phyloP scores from a whole-genome alignment of 2,113 vertebrate genomes.

The Saguinus imperator region DNA sequence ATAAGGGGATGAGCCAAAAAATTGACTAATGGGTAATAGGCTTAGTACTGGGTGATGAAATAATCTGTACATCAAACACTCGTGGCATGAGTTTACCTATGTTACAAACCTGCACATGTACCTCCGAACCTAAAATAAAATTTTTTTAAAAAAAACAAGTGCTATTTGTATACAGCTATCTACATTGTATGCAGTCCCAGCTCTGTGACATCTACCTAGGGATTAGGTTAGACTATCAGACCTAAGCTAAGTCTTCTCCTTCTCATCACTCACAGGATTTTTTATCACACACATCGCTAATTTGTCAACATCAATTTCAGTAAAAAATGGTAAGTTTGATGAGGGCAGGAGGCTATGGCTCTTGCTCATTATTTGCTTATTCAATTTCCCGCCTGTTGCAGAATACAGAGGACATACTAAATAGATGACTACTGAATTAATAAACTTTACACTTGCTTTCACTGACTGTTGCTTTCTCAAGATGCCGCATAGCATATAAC shows the following conservation, averaged over 20 bases:
- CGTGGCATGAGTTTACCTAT: too few relatives aligned
- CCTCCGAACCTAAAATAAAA: too few relatives aligned
- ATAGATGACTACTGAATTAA: neutral
- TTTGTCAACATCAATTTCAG: neutral
- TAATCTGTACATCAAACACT: too few relatives aligned
- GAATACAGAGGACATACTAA: neutral
- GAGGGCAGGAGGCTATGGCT: neutral
- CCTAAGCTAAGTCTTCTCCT: neutral
- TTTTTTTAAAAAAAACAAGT: neutral
- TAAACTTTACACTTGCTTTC: neutral
- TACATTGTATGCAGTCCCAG: neutral
- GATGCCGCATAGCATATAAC: neutral
- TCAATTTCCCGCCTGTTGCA: neutral
- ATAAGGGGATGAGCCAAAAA: too few relatives aligned
- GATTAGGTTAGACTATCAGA: neutral
- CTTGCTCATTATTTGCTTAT: neutral
- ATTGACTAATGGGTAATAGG: too few relatives aligned
- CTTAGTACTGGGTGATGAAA: too few relatives aligned
- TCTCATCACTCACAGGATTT: neutral
- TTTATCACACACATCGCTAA: neutral
- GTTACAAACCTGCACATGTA: too few relatives aligned
- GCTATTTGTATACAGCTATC: neutral
- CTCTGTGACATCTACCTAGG: neutral
- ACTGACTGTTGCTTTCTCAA: neutral
- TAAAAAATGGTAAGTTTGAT: neutral